Evolutionary conservation across 2,797 vertebrate genomes (phyloP).

Genomic region (Morelia viridis): DNA sequence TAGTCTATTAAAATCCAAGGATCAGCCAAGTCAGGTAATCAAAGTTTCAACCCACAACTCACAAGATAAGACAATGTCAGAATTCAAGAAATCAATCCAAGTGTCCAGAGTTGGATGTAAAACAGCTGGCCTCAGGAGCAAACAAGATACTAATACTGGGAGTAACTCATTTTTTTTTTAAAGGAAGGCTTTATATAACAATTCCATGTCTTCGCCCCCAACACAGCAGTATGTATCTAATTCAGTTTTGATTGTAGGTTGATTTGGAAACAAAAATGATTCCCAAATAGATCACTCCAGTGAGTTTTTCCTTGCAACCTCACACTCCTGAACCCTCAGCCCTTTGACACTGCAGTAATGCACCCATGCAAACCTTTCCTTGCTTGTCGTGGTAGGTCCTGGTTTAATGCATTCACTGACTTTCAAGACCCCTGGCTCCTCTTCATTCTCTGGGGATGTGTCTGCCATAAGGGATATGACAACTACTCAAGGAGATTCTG

Average conservation of each 20-base stretch:
- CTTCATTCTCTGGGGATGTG: background rate
- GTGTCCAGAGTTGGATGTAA: background rate
- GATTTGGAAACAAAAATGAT: background rate
- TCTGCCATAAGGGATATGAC: background rate
- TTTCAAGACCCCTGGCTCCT: background rate
- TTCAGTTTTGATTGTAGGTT: background rate
- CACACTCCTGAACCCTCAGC: background rate
- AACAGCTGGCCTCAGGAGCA: background rate
- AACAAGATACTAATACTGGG: background rate
- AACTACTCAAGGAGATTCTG: background rate
- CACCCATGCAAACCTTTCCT: background rate
- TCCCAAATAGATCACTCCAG: background rate
- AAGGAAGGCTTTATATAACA: background rate
- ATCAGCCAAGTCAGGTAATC: background rate
- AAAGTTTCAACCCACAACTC: background rate
- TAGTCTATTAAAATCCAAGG: background rate
- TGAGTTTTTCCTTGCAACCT: background rate
- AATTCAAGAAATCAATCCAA: background rate
- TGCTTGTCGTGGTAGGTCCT: background rate
- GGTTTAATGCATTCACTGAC: background rate
- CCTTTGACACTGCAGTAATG: background rate
- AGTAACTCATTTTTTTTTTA: background rate
- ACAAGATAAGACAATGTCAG: background rate
- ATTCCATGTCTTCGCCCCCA: background rate
- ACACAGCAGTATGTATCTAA: background rate